Evolutionary conservation across 2,888 invertebrate species (phyloP).

Genomic region (Campoplex nolae): DNA sequence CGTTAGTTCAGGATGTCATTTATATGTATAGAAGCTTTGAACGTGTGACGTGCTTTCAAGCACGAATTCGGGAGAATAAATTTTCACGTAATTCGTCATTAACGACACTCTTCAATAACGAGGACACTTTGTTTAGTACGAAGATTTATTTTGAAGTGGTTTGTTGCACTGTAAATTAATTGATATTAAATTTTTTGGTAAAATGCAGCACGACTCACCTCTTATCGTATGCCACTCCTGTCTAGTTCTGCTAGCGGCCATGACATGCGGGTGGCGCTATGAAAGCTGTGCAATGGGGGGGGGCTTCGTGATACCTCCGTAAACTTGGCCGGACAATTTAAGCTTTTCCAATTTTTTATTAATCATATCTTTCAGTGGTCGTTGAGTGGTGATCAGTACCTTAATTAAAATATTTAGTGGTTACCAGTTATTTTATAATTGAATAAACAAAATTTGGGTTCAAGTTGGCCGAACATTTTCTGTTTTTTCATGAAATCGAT

Average conservation of each 20-base stretch:
- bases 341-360: no score
- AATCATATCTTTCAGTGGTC: no score
- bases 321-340: no score
- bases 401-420: no score
- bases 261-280: conserved; percentile 51
- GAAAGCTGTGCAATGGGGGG: no score
- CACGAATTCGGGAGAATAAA: conserved; percentile 25
- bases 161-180: neutral
- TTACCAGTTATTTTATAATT: no score
- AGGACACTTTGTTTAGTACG: neutral
- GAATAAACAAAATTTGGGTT: no score
- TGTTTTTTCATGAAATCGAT: no score
- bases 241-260: conserved; percentile 69
- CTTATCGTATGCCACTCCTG: conserved; percentile 78
- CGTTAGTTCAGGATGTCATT: conserved; percentile 31
- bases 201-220: conserved; percentile 70
- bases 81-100: conserved; percentile 1
- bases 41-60: conserved; percentile 50
- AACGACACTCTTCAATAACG: neutral
- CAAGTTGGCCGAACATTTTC: no score
- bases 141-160: neutral
- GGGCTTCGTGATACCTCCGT: no score
- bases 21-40: conserved; percentile 33
- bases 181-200: conserved; percentile 49
- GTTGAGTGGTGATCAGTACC: no score